Percentiles rank a stretch among this genome's conserved stretches.
Evolutionary conservation across 1,140 invertebrate genomes (phyloP).

Genomic region (Zaprionus davidi): DNA sequence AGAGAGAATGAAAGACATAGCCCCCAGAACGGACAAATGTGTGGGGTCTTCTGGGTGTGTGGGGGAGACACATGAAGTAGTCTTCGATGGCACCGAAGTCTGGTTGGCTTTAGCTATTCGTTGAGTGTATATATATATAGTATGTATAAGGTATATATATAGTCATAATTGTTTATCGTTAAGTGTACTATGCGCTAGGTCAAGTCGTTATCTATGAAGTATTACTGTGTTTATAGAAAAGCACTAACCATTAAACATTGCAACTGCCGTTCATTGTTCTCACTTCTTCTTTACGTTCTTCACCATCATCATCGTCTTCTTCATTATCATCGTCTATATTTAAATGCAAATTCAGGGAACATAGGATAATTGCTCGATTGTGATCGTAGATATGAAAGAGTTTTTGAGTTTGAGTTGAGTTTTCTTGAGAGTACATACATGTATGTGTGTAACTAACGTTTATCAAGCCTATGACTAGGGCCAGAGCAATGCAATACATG

Average conservation of each 20-base stretch:
- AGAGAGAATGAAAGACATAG: background rate
- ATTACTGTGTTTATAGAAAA: slow-evolving; percentile 72
- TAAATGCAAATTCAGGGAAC: slow-evolving; percentile 52
- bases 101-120: slow-evolving; percentile 62
- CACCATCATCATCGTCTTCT: background rate
- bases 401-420: slow-evolving; percentile 29
- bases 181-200: slow-evolving; percentile 60
- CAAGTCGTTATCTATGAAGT: slow-evolving; percentile 60
- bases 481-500: slow-evolving; percentile 53
- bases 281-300: slow-evolving; percentile 28
- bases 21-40: slow-evolving; percentile 23
- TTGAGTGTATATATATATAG: slow-evolving; percentile 17
- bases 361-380: slow-evolving; percentile 67
- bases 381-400: slow-evolving; percentile 80
- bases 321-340: slow-evolving; percentile 12
- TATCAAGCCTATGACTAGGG: slow-evolving; percentile 77
- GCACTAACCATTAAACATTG: slow-evolving; percentile 82
- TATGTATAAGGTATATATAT: slow-evolving; percentile 34
- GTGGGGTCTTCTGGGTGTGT: background rate
- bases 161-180: slow-evolving; percentile 31
- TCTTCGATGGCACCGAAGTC: slow-evolving; percentile 46
- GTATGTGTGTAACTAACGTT: slow-evolving; percentile 37
- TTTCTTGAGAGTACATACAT: slow-evolving; percentile 27
- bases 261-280: slow-evolving; percentile 62
- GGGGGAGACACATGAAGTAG: slow-evolving; percentile 16